These are phyloP conservation scores for Toxotes lorentzi DNA, from an alignment of 2,797 vertebrate species.

Conservation along the genomic window DNA sequence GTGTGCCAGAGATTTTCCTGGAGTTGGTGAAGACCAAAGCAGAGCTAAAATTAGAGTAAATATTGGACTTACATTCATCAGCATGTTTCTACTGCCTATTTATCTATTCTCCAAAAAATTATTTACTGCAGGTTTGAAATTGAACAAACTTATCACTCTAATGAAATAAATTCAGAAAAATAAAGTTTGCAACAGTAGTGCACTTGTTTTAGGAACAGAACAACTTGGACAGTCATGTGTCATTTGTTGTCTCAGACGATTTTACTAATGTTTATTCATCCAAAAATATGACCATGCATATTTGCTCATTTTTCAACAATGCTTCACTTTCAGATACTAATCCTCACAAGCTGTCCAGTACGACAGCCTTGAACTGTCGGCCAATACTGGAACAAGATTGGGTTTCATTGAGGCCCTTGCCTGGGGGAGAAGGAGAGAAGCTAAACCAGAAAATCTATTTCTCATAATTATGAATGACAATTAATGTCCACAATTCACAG, in stretches of 20 bases:
- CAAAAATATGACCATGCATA: conserved; percentile 29
- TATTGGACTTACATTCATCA: not conserved
- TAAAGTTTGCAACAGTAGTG: not conserved
- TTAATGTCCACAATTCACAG: conserved; percentile 68
- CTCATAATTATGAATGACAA: conserved; percentile 75
- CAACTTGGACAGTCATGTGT: conserved; percentile 2
- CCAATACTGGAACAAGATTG: conserved; percentile 53
- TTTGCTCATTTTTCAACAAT: conserved; percentile 41
- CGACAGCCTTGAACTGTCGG: conserved; percentile 56
- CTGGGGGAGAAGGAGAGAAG: conserved; percentile 49
- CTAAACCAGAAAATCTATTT: conserved; percentile 71
- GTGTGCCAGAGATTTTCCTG: not conserved
- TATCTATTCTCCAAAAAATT: not conserved
- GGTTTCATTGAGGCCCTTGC: conserved; percentile 56
- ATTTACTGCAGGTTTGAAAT: not conserved
- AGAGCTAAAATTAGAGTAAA: not conserved
- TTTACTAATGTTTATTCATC: conserved; percentile 45
- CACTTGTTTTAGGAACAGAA: conserved; percentile 14
- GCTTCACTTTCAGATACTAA: conserved; percentile 58
- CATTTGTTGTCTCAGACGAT: conserved; percentile 23
- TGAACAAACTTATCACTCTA: not conserved
- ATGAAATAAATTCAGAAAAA: not conserved
- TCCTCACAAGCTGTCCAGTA: conserved; percentile 57
- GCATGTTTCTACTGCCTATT: not conserved
- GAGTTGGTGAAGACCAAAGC: not conserved